Base-by-base conservation (phyloP, 2,113 vertebrate species). In the Numida meleagris region DNA sequence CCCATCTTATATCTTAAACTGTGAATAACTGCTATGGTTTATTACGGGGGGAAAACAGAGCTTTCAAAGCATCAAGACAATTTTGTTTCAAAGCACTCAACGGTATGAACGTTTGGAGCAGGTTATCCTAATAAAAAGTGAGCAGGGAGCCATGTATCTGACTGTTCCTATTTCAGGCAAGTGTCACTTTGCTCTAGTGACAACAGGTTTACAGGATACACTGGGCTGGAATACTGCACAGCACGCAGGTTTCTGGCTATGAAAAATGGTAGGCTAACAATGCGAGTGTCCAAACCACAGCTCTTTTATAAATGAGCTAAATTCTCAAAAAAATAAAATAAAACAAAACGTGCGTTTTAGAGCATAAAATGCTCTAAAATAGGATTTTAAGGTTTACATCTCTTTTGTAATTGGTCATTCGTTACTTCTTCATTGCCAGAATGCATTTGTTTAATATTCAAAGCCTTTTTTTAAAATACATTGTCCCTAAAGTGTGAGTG, bases 11-110 rank as follows among this genome's bases (percentile, higher is more conserved):
- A 67, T 34, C 70, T 38, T 70, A 93, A 90, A 88, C 80, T 40
- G 63, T 77, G 83, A 93, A 90, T 93, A 96, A 94, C 94, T 92
- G 86, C 81, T 76, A 55, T 12, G 12, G 83, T 84, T 95, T 93
- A 95, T 92, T 94, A 79, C 90, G 90, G 73, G 43, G 48, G 73
- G 84, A 91, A 86, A 83, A 68, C 51, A 85, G 90, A 78, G 61
- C 57, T 91, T 90, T 88, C 85, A 84, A 88, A 92, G 86, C 71
- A 58, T 66, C 62, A 78, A 87, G 78, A 90, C 85, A 0, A 46
- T 66, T 88, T 70, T 5, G 45, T 80, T 93, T 66, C 82, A 43
- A 78, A 53, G 86, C 65, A 78, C 61, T 78, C 3, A 7, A 65
- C 51, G 71, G 61, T 45, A 67, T 36, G 79, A 91, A 80, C 71